A percentile compares a stretch with the other conserved stretches of the same genome.
phyloP scores from a whole-genome alignment of 2,113 vertebrate genomes.

The Mesitornis unicolor region DNA sequence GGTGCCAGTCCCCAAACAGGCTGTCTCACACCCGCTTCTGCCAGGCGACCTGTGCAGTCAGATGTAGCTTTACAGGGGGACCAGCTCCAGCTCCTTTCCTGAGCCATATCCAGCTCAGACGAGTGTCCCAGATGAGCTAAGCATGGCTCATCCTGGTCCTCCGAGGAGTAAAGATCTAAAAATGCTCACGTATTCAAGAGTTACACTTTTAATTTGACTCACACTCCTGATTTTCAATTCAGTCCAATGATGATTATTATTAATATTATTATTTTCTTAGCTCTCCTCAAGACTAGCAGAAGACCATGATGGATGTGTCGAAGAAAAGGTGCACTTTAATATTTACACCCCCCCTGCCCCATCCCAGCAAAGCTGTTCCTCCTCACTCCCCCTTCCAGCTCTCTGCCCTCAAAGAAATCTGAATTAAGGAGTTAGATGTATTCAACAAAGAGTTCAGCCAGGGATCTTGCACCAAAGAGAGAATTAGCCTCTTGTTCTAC shows the following conservation, averaged over 20 bases:
- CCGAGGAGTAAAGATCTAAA: background rate
- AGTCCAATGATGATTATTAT: background rate
- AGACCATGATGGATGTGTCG: fast-evolving
- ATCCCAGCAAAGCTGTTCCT: background rate
- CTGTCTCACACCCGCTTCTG: background rate
- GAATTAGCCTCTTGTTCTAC: background rate
- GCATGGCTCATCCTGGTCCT: background rate
- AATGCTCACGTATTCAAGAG: background rate
- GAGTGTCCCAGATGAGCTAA: background rate
- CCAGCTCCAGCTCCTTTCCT: background rate
- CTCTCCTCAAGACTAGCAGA: background rate
- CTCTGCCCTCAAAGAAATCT: background rate
- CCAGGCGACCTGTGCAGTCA: background rate
- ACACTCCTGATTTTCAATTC: background rate
- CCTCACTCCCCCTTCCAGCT: background rate
- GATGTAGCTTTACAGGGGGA: background rate
- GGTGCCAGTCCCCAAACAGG: background rate
- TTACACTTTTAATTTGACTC: background rate
- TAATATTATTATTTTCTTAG: background rate
- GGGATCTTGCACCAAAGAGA: background rate
- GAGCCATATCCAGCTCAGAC: background rate
- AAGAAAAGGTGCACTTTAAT: background rate
- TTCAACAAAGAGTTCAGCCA: background rate
- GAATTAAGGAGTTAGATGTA: background rate
- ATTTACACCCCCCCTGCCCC: background rate